Evolutionary conservation across 2,113 vertebrate genomes (phyloP).

Genomic region (Ginglymostoma cirratum): DNA sequence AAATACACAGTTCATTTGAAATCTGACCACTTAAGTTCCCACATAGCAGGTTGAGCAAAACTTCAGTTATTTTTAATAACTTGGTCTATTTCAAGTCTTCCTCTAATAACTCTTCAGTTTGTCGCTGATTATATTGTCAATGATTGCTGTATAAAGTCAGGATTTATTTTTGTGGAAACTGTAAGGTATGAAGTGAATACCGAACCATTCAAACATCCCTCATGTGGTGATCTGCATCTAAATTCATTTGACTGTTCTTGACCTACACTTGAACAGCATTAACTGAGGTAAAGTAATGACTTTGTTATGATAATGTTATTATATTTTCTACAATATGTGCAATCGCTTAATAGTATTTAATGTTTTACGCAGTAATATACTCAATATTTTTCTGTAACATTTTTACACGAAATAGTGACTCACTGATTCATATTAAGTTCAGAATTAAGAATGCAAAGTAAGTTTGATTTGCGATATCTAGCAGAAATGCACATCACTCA

Average conservation of each 20-base stretch:
- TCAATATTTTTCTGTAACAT: neutral
- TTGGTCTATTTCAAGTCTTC: neutral
- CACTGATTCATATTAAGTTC: neutral
- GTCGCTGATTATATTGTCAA: neutral
- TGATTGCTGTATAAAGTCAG: neutral
- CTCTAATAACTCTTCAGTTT: neutral
- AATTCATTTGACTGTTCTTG: neutral
- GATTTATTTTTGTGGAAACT: neutral
- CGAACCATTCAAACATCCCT: neutral
- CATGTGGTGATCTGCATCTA: neutral
- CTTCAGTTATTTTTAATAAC: constrained; percentile 2
- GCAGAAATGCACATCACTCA: neutral
- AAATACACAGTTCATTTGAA: constrained; percentile 40
- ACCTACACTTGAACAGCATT: neutral
- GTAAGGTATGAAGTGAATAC: neutral
- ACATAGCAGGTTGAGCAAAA: neutral
- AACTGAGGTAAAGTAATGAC: neutral
- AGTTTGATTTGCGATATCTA: neutral
- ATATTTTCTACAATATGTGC: neutral
- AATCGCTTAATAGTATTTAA: neutral
- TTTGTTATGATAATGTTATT: neutral
- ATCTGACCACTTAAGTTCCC: constrained; percentile 39
- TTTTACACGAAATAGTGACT: neutral
- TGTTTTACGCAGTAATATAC: neutral
- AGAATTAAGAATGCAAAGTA: constrained; percentile 3